Evolutionary conservation across 2,888 invertebrate genomes (phyloP).

Genomic region (Nysson spinosus): DNA sequence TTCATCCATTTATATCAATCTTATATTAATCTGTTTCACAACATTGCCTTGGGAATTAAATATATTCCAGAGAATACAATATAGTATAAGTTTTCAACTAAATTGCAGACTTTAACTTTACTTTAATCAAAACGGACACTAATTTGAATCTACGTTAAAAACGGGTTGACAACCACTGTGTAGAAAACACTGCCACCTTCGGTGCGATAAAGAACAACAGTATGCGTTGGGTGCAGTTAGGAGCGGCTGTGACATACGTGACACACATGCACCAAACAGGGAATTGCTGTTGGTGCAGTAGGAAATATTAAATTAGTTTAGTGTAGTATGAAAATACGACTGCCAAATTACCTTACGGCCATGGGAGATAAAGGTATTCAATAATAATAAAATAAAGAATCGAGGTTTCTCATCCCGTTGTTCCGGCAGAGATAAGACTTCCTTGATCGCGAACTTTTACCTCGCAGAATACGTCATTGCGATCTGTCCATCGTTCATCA

Average conservation of each 20-base stretch:
- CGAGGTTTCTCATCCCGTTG: neutral
- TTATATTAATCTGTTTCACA: too few species aligned
- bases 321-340: slow-evolving; percentile 55
- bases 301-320: slow-evolving; percentile 45
- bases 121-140: too few species aligned
- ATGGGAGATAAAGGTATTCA: slow-evolving; percentile 67
- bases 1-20: too few species aligned
- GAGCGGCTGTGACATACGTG: slow-evolving; percentile 10
- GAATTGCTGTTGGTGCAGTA: slow-evolving; percentile 15
- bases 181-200: slow-evolving; percentile 16
- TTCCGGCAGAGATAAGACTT: neutral
- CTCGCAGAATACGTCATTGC: neutral
- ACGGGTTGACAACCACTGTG: neutral
- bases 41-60: too few species aligned
- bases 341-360: slow-evolving; percentile 38
- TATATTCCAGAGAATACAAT: too few species aligned
- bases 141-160: too few species aligned
- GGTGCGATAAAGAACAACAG: neutral
- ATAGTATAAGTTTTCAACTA: too few species aligned
- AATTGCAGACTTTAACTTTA: too few species aligned
- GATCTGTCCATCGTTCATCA: neutral
- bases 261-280: slow-evolving; percentile 18
- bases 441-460: too few species aligned
- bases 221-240: slow-evolving; percentile 27
- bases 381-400: neutral